Evolutionary conservation across 2,888 invertebrate genomes (phyloP), one percentile per base, ranked within the genome.

Genomic region (Dyspetes luteomarginatus): DNA sequence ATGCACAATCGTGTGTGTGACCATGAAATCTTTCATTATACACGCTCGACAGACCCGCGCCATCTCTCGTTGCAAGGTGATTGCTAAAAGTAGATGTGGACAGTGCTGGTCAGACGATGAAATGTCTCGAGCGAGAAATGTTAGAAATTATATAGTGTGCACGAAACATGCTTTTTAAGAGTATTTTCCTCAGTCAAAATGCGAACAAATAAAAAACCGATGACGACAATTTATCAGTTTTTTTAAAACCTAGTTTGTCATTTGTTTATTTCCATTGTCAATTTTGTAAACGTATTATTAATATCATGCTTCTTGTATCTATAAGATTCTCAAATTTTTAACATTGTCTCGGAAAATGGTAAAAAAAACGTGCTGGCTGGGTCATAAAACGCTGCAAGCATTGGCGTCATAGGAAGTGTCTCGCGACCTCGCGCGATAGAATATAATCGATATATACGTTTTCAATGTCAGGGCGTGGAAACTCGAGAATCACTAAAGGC

Each of bases 1-100:
- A 22, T 9, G 48, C 19, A 1, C 15, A 17, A 12, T 4, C 30
- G 17, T 45, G 24, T 26, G 56, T 28, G 52, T 36, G 79, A 65
- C 79, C 79, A 68, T 79, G 79, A 79, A 79, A 69, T 65, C 17
- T 62, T 36, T 74, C 41, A n/a, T 69, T 68, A 55, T 15, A 28
- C 73, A 28, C 41, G 72, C 55, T 15, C 36, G 30, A 19, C 9
- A 19, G 12, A 52, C 19, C 3, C 64, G 48, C 28, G 64, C 52
- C 17, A 55, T 12, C 28, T 45, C 41, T 9, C 15, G 28, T 43
- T 22, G 48, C 74, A 22, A 58, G 55, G n/a, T 43, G 52, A 26
- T 56, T 24, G 67, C 80, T 67, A 75, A 67, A 80, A 80, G 80
- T 80, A 72, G 76, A 76, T 62, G 55, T 52, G 71, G 60, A 5